These are phyloP conservation scores for Picathartes gymnocephalus DNA, from an alignment of 2,113 vertebrate species.

Conservation along the genomic window DNA sequence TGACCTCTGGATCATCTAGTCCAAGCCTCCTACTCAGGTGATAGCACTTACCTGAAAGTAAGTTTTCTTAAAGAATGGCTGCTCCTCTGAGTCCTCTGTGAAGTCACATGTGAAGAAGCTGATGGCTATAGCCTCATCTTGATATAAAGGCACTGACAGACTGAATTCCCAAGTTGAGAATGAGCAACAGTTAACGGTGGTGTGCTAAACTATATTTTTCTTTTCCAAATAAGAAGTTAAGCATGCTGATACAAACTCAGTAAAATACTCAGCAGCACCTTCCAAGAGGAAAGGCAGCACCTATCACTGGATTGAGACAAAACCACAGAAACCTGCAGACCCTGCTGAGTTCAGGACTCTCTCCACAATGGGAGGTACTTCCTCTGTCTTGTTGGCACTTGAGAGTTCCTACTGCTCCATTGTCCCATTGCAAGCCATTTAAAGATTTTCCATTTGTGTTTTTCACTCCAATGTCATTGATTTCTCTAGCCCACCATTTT, in stretches of 20 bases:
- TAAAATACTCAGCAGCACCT: background rate
- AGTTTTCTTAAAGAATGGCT: background rate
- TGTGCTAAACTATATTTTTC: background rate
- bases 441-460: background rate
- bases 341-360: background rate
- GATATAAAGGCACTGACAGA: background rate
- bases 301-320: background rate
- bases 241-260: background rate
- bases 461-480: background rate
- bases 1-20: background rate
- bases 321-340: background rate
- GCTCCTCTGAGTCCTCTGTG: background rate
- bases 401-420: background rate
- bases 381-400: background rate
- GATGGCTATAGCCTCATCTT: background rate
- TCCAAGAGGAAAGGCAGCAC: background rate
- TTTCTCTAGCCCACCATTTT: background rate
- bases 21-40: background rate
- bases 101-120: background rate
- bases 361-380: background rate
- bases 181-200: background rate
- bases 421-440: background rate
- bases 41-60: background rate
- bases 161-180: background rate
- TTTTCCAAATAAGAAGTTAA: background rate